Conservation (phyloP, 2,888 invertebrate genomes). For the Lacanobia oleracea region DNA sequence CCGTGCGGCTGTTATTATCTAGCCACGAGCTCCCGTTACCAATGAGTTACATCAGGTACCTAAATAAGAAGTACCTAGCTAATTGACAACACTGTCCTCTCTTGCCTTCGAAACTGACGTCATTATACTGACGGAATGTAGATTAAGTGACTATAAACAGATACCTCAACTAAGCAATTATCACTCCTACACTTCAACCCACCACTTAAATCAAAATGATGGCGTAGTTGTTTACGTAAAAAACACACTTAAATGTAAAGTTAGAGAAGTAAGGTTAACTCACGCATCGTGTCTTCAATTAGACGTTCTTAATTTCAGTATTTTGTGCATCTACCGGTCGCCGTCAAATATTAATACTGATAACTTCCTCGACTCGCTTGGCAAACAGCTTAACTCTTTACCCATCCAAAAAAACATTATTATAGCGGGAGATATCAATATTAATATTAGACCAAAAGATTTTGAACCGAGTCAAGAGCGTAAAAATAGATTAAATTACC, state of each 20-base stretch:
- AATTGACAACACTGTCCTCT: not conserved
- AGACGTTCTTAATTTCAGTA: not conserved
- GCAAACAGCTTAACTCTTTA: not conserved
- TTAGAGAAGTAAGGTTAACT: not conserved
- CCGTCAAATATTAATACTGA: not conserved
- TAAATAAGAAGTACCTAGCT: too few species aligned
- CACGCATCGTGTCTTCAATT: not conserved
- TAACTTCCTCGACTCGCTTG: not conserved
- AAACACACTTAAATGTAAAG: not conserved
- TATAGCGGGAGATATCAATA: not conserved
- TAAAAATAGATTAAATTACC: constrained; percentile 1
- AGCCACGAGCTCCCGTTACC: too few species aligned
- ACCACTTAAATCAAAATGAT: not conserved
- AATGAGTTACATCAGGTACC: too few species aligned
- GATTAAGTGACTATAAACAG: not conserved
- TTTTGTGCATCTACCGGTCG: not conserved
- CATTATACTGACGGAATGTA: not conserved
- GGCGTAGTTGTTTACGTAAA: not conserved
- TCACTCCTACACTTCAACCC: not conserved
- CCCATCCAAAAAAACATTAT: not conserved
- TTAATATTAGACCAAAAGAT: not conserved
- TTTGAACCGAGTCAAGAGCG: not conserved
- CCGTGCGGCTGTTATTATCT: too few species aligned
- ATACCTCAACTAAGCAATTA: not conserved
- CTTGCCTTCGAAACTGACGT: not conserved